Base-by-base conservation (phyloP, 2,797 vertebrate species). In the Sarcoramphus papa region DNA sequence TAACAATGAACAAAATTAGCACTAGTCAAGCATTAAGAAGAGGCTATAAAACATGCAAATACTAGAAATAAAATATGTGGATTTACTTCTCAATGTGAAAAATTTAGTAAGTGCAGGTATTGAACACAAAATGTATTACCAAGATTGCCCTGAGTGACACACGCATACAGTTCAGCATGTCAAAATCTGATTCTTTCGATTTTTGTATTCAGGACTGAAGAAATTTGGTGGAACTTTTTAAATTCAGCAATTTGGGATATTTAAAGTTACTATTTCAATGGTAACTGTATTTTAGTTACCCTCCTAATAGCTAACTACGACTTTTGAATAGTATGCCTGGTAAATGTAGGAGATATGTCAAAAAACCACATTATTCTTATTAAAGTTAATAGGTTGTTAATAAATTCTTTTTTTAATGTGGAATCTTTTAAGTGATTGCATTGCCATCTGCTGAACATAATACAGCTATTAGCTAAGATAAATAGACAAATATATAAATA, bases 1-100 rank as follows among this genome's bases (percentile, higher is more conserved):
- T 85, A 91, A 91, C 35, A 95, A 81, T 40, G 30, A 94, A 87
- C 23, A 96, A 87, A 96, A 93, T 65, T 85, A 95, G 62, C 72
- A 77, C 67, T 70, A 68, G 53, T 50, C 48, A 19, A 88, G 56
- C 41, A 74, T 17, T 62, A 72, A 53, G 45, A 78, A 89, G 41
- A 87, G 19, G 43, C 48, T 76, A 77, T 47, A 93, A 92, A 94
- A 37, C 19, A 83, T 28, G 31, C 19, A 90, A 93, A 91, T 73
- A 70, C 14, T 77, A 81, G 51, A 70, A 91, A 80, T 68, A 73
- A 90, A 95, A 67, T 23, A 63, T 3, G 3, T 67, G 21, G 35
- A 62, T 88, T 83, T 91, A 74, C 77, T 85, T 75, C 18, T 56
- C 37, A 57, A 2, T 83, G 35, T 74, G 60, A 94, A 92, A 87